phyloP scores from a whole-genome alignment of 2,797 vertebrate genomes.

The Stomatorhinus walkeri region DNA sequence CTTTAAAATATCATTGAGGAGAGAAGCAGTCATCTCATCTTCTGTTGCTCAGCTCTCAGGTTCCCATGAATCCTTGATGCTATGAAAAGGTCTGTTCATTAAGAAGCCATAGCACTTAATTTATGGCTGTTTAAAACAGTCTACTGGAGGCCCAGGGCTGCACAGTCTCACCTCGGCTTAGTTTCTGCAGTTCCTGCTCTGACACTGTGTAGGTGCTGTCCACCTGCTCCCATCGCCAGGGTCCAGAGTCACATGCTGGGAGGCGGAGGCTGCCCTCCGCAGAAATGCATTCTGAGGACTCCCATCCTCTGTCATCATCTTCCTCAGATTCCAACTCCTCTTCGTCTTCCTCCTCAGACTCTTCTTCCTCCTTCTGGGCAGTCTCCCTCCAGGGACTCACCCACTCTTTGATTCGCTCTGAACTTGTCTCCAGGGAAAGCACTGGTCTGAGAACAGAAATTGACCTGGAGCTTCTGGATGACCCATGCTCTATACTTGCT shows the following conservation, averaged over 20 bases:
- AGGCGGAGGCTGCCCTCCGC: conserved; percentile 46
- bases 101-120: neutral
- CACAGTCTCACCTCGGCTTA: conserved; percentile 68
- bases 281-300: conserved; percentile 31
- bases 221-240: conserved; percentile 47
- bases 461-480: neutral
- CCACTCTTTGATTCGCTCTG: conserved; percentile 42
- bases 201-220: conserved; percentile 57
- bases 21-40: neutral
- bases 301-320: conserved; percentile 39
- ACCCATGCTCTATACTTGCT: neutral
- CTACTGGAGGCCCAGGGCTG: neutral
- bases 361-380: conserved; percentile 45
- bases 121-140: neutral
- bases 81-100: neutral
- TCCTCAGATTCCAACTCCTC: conserved; percentile 48
- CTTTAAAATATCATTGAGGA: neutral
- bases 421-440: conserved; percentile 27
- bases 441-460: neutral
- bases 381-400: conserved; percentile 63
- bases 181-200: conserved; percentile 69
- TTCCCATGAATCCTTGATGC: conserved; percentile 1
- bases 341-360: conserved; percentile 38
- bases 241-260: conserved; percentile 54
- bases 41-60: neutral